Evolutionary conservation across 2,888 invertebrate species (phyloP), one percentile per base, ranked within the genome.

Genomic region (Helicoverpa assulta): DNA sequence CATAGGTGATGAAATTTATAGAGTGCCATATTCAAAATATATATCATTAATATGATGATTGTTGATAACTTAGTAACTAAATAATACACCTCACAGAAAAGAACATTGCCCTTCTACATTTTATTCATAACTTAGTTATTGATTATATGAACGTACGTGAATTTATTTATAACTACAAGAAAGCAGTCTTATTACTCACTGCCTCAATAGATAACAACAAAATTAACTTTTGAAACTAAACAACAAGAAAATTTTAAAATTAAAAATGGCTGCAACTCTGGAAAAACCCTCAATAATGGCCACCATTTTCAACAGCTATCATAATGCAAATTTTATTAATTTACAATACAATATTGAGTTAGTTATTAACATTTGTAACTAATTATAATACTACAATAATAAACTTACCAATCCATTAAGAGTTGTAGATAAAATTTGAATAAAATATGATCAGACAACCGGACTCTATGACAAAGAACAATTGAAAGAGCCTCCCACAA

Each of bases 401-500:
- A 2, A 50, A 76, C 59, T 77, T 14, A 77, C 56, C 52, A 64
- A 70, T 56, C 33, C 29, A 64, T n/a, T 33, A 14, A 12, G 4
- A 19, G 6, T n/a, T 51, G 5, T 33, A 6, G 10, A 33, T 18
- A 40, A 52, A 40, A 47, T n/a, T 19, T 18, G 16, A 18, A 12
- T 51, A n/a, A 50, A 21, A n/a, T 7, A n/a, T 37, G 8, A 55
- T 5, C 40, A 52, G 52, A 16, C 10, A 16, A 56, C 16, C 1
- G 16, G 10, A 5, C 21, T 33, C 10, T n/a, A 12, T 26, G 33
- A 55, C 51, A 10, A 26, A 16, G 54, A 12, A 0, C 16, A 57
- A 52, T 19, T 40, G 19, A 43, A 37, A 62, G 19, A n/a, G 47
- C 14, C 10, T 33, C n/a, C 43, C 29, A 76, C n/a, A 37, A 21